These are phyloP conservation scores for Calliphora vicina DNA, from an alignment of 1,140 invertebrate species.

Conservation along the genomic window DNA sequence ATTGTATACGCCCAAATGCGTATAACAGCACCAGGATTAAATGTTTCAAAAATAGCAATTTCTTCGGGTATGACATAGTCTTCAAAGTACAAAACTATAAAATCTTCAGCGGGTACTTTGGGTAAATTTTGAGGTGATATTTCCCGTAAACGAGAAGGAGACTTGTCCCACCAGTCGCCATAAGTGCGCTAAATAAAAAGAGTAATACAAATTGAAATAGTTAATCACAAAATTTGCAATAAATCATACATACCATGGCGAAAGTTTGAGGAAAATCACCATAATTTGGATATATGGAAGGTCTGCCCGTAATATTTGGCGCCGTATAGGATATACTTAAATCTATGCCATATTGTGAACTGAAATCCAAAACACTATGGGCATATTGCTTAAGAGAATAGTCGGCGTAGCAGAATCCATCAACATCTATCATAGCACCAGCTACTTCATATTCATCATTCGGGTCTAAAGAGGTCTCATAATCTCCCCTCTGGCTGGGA, in stretches of 20 bases:
- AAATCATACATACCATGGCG: conserved; percentile 73
- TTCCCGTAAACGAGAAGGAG: conserved; percentile 73
- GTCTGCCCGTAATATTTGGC: conserved; percentile 82
- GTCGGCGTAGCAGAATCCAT: conserved; percentile 38
- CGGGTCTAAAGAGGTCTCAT: background rate
- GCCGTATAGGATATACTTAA: conserved; percentile 88
- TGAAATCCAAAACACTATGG: conserved; percentile 78
- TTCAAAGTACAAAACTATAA: conserved; percentile 81
- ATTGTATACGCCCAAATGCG: conserved; percentile 77
- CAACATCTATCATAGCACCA: conserved; percentile 38
- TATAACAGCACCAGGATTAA: conserved; percentile 87
- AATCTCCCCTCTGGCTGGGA: conserved; percentile 36
- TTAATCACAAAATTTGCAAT: background rate
- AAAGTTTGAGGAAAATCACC: conserved; percentile 90
- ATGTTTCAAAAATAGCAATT: conserved; percentile 87
- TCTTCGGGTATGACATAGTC: conserved; percentile 77
- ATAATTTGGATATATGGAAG: conserved; percentile 85
- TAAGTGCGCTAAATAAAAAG: conserved; percentile 78
- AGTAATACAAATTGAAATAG: background rate
- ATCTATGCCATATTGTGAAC: conserved; percentile 89
- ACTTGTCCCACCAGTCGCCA: conserved; percentile 87
- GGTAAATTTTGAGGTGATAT: conserved; percentile 80
- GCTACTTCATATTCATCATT: conserved; percentile 26
- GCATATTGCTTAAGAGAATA: conserved; percentile 72
- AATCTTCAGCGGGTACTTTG: conserved; percentile 79